A percentile compares a stretch with the other conserved stretches of the same genome.
These are phyloP conservation scores for Stramonita haemastoma DNA, from an alignment of 2,888 invertebrate genomes.

Conservation along the genomic window DNA sequence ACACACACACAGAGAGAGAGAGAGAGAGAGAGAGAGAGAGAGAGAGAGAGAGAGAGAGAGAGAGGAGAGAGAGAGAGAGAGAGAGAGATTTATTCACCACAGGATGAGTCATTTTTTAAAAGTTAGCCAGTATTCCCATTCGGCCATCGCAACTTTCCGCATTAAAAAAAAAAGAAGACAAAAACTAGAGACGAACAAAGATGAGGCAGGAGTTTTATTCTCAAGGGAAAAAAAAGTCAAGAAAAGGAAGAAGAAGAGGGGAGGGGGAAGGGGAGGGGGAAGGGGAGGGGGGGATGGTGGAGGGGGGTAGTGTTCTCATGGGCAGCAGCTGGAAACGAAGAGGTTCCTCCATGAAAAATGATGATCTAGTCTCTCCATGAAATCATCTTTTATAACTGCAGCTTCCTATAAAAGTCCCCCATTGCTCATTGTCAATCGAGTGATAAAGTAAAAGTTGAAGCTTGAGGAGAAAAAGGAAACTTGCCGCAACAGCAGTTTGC, in stretches of 20 bases:
- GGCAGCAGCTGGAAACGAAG: too few species aligned
- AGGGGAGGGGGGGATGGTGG: background rate
- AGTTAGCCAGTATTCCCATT: too few species aligned
- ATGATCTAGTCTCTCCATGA: too few species aligned
- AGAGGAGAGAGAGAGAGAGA: background rate
- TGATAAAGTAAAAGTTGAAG: too few species aligned
- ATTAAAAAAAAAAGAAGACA: background rate
- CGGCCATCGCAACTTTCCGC: too few species aligned
- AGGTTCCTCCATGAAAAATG: too few species aligned
- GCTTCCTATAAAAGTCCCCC: too few species aligned
- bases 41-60: background rate
- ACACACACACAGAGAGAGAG: background rate
- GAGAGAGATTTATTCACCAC: too few species aligned
- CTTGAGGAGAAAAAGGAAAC: background rate
- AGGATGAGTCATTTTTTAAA: too few species aligned
- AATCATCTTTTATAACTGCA: too few species aligned
- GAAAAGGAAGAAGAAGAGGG: background rate
- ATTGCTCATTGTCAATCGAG: too few species aligned
- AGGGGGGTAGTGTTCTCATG: background rate
- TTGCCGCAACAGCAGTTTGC: background rate
- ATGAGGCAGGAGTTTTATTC: too few species aligned
- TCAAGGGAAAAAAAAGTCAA: background rate
- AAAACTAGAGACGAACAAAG: background rate
- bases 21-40: constrained; percentile 2
- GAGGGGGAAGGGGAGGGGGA: background rate